These are phyloP conservation scores for Heliocidaris tuberculata DNA, from an alignment of 35 echinoderm and acorn worm genomes.

Conservation along the genomic window DNA sequence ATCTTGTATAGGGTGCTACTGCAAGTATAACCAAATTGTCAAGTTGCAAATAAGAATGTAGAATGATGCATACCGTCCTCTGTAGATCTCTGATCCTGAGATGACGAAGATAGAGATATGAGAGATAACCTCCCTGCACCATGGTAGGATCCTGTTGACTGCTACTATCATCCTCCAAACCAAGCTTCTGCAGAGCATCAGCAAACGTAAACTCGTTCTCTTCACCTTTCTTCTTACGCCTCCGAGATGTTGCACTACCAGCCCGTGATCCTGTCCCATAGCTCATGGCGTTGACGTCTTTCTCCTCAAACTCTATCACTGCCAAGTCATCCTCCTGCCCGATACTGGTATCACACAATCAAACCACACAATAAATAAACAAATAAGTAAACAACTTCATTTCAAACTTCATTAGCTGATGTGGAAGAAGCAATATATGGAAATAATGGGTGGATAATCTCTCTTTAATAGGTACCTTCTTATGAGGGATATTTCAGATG, in stretches of 20 bases:
- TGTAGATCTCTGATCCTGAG: slow-evolving; percentile 90
- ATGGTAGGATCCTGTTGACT: slow-evolving; percentile 87
- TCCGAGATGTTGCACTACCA: slow-evolving; percentile 39
- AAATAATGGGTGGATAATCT: not conserved
- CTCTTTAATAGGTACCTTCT: not conserved
- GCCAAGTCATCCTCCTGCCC: slow-evolving; percentile 67
- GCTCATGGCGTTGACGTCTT: slow-evolving; percentile 88
- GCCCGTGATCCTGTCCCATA: slow-evolving; percentile 65
- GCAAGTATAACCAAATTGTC: too few species aligned
- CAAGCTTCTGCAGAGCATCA: slow-evolving; percentile 86
- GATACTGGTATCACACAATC: slow-evolving; percentile 38
- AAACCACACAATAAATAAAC: not conserved
- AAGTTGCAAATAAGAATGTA: too few species aligned
- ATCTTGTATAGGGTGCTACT: too few species aligned
- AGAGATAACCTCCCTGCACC: slow-evolving; percentile 90
- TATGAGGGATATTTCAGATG: too few species aligned
- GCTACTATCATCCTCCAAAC: slow-evolving; percentile 86
- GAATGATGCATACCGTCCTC: slow-evolving; percentile 77
- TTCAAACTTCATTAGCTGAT: not conserved
- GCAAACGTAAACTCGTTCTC: slow-evolving; percentile 76
- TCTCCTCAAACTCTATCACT: slow-evolving; percentile 94
- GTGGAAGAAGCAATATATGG: not conserved
- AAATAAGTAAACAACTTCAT: not conserved
- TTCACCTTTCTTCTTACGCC: slow-evolving; percentile 47
- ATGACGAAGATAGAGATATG: slow-evolving; percentile 87